Evolutionary conservation across 2,113 vertebrate species (phyloP).

Genomic region (Arothron firmamentum): DNA sequence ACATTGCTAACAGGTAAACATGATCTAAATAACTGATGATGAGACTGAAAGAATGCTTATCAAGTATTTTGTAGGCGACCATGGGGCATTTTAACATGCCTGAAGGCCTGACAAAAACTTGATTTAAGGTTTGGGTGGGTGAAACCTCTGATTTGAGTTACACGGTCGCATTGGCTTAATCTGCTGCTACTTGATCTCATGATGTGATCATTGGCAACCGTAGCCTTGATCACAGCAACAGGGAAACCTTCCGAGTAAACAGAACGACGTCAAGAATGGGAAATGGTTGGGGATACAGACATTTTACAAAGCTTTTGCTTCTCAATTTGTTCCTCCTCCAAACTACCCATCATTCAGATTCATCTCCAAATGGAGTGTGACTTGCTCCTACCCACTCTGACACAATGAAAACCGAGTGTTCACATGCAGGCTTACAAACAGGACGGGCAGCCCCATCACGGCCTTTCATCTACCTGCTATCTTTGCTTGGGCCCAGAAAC

Average conservation of each 20-base stretch:
- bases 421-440: conserved; percentile 18
- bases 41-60: conserved; percentile 1
- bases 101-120: too few species aligned
- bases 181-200: too few species aligned
- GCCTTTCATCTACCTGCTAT: conserved; percentile 49
- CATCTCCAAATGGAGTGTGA: conserved; percentile 9
- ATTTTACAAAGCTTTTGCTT: too few species aligned
- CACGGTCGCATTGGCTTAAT: too few species aligned
- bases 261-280: background rate
- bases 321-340: background rate
- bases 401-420: background rate
- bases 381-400: background rate
- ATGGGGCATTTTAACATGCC: background rate
- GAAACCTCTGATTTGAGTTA: too few species aligned
- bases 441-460: conserved; percentile 30
- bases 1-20: conserved; percentile 64
- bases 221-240: background rate
- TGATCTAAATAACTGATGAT: conserved; percentile 39
- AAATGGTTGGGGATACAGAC: too few species aligned
- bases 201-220: too few species aligned
- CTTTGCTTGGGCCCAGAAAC: conserved; percentile 47
- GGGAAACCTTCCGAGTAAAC: background rate
- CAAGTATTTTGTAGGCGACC: background rate
- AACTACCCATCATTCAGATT: conserved; percentile 13
- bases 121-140: too few species aligned